Conservation (phyloP, 2,797 vertebrate genomes). For the Sebastes cheni region DNA sequence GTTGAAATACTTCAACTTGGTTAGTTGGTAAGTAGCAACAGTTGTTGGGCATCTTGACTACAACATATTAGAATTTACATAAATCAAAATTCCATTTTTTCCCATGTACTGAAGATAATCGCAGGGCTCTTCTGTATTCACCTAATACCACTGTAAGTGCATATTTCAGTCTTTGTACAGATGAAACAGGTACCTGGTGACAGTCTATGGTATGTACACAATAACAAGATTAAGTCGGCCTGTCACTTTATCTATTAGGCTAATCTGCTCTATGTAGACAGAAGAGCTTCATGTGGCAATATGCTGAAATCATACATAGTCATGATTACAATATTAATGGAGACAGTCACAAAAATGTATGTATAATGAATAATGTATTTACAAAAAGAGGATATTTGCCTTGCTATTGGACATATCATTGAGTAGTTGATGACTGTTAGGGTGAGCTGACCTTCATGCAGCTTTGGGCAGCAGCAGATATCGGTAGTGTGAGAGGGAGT, state of each 20-base stretch:
- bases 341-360: background rate
- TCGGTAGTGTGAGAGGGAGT: background rate
- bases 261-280: background rate
- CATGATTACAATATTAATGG: background rate
- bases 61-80: background rate
- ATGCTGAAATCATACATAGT: background rate
- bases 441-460: background rate
- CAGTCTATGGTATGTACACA: background rate
- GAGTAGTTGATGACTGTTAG: background rate
- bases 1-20: too few species aligned
- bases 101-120: background rate
- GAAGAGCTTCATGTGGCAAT: background rate
- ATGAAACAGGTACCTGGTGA: background rate
- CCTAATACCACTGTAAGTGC: background rate
- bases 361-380: background rate
- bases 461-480: background rate
- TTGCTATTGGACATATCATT: background rate
- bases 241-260: background rate
- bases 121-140: background rate
- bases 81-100: background rate
- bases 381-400: background rate
- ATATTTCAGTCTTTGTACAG: background rate
- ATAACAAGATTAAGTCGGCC: conserved; percentile 1
- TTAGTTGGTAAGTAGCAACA: background rate
- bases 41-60: background rate